Base-by-base conservation (phyloP, 2,888 invertebrate genomes). In the Trissonchulus sp. region DNA sequence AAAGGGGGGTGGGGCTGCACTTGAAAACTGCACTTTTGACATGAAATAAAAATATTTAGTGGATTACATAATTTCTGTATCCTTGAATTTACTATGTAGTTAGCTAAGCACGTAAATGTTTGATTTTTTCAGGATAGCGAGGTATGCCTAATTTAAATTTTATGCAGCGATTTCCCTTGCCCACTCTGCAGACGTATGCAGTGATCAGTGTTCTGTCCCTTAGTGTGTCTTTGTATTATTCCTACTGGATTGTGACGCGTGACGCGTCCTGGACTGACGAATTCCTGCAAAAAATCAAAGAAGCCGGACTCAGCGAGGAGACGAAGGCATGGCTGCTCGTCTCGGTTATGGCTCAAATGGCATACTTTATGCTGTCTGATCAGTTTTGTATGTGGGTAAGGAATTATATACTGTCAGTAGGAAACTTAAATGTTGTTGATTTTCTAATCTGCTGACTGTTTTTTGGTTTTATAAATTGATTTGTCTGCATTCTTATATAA, bases 341-440 rank as follows among this genome's bases (percentile, higher is more conserved):
- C 23, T 74, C 71, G 23, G 2, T 23, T 1, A 18, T 75, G 15
- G 48, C 72, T 1, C 74, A 72, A 23, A 38, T 74, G 33, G 18
- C 72, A 34, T 76, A 75, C 34, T 76, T 62, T 37, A n/a, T 63
- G 30, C 15, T 76, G 62, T 68, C 72, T 3, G 76, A 76, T 34
- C 76, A 74, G 65, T 3, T 74, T 18, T 69, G 72, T 31, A 72
- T 74, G 37, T 76, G 76, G 76, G 76, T n/a, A n/a, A n/a, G 15
- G 35, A 60, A 30, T 60, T 72, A 48, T 75, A 73, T 72, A 73
- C 73, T 8, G 38, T 37, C 48, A n/a, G n/a, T n/a, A n/a, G n/a
- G n/a, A n/a, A n/a, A n/a, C n/a, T n/a, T n/a, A n/a, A n/a, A n/a
- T n/a, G n/a, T n/a, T n/a, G n/a, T n/a, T n/a, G n/a, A n/a, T n/a